phyloP scores from a whole-genome alignment of 2,797 vertebrate species.

The Chrosomus eos region DNA sequence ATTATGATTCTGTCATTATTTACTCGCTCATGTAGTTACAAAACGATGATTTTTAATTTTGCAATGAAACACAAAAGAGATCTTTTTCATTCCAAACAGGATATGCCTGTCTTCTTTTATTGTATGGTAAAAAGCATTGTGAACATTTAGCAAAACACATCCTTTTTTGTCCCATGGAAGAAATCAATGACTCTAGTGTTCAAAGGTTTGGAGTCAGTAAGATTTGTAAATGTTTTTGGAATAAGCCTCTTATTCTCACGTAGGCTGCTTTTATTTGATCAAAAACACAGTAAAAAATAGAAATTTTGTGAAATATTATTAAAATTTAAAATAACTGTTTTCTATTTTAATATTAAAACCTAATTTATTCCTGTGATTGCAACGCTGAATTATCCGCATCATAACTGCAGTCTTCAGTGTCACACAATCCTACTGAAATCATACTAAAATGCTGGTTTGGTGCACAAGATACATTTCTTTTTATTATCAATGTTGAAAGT shows the following conservation, averaged over 20 bases:
- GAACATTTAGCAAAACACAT: background rate
- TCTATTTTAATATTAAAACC: background rate
- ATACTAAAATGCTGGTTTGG: background rate
- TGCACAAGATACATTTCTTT: background rate
- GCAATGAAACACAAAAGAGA: background rate
- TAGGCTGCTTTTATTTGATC: too few species aligned
- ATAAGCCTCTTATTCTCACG: background rate
- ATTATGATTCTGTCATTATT: background rate
- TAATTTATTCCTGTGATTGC: background rate
- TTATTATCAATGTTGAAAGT: background rate
- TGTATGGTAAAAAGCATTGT: background rate
- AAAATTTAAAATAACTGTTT: too few species aligned
- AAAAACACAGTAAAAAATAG: too few species aligned
- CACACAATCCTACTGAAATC: background rate
- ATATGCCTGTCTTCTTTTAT: background rate
- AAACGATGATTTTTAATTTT: too few species aligned
- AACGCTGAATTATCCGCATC: background rate
- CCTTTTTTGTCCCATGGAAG: background rate
- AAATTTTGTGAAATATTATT: too few species aligned
- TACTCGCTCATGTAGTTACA: background rate
- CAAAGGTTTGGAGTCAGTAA: background rate
- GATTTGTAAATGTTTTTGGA: background rate
- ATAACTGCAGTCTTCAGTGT: too few species aligned
- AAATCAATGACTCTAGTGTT: background rate
- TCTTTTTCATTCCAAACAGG: background rate